phyloP scores from a whole-genome alignment of 2,888 invertebrate species.

The Volucella inanis region DNA sequence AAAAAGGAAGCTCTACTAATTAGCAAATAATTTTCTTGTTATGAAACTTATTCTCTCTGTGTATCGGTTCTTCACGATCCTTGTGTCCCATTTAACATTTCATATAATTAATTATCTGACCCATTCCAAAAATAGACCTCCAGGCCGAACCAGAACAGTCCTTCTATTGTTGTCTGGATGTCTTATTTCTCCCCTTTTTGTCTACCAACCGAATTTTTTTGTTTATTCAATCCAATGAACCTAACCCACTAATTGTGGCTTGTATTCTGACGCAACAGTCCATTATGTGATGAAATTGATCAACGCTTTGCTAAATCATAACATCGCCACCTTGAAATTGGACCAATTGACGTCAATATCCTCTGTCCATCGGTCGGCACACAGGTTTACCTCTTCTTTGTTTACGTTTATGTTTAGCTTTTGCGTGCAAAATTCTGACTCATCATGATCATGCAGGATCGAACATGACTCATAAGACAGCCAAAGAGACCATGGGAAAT shows the following conservation, averaged over 20 bases:
- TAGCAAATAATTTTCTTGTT: no score
- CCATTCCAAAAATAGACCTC: constrained; percentile 51
- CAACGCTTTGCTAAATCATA: constrained; percentile 53
- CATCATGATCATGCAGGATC: constrained; percentile 65
- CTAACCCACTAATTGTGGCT: neutral
- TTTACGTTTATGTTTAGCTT: constrained; percentile 53
- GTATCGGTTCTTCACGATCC: no score
- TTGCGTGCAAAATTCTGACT: constrained; percentile 50
- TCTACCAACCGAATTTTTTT: neutral
- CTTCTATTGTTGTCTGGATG: constrained; percentile 62
- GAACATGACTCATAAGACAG: constrained; percentile 54
- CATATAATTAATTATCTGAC: constrained; percentile 49
- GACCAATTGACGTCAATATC: constrained; percentile 15
- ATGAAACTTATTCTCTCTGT: no score
- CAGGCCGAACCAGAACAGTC: constrained; percentile 10
- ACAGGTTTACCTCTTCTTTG: constrained; percentile 21
- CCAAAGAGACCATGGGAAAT: constrained; percentile 48
- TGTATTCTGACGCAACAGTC: constrained; percentile 21
- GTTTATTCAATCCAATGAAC: neutral
- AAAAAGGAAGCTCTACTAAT: no score
- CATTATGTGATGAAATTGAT: constrained; percentile 65
- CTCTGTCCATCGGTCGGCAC: neutral
- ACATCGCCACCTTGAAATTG: constrained; percentile 57
- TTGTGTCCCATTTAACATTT: neutral
- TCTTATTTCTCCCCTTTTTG: constrained; percentile 41